These are phyloP conservation scores for Dioctria rufipes DNA, from an alignment of 2,888 invertebrate genomes.

Conservation along the genomic window DNA sequence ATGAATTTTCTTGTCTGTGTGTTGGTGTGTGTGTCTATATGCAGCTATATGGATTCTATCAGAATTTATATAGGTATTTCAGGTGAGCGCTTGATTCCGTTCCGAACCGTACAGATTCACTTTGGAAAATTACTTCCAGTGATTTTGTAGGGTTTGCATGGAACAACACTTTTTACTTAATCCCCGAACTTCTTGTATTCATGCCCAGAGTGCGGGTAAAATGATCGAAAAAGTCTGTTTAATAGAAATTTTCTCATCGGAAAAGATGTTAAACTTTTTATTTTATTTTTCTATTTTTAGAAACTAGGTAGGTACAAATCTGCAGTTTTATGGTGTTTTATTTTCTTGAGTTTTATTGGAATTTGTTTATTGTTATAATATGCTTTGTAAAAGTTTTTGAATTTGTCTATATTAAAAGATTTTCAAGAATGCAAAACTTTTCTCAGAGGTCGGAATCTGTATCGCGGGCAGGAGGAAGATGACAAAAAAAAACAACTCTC, in stretches of 20 bases:
- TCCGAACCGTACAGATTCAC: slow-evolving; percentile 2
- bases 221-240: neutral
- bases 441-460: too few species aligned
- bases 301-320: too few species aligned
- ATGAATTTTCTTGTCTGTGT: slow-evolving; percentile 5
- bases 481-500: too few species aligned
- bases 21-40: neutral
- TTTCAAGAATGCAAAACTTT: too few species aligned
- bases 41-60: neutral
- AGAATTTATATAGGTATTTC: slow-evolving; percentile 27
- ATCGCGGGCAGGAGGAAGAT: too few species aligned
- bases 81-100: neutral
- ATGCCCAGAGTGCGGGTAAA: neutral
- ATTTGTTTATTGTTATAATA: too few species aligned
- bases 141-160: slow-evolving; percentile 13
- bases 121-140: slow-evolving; percentile 4
- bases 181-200: neutral
- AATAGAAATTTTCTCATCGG: neutral
- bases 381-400: too few species aligned
- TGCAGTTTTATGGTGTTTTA: too few species aligned
- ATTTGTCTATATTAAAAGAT: too few species aligned
- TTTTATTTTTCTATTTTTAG: neutral
- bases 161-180: slow-evolving; percentile 13
- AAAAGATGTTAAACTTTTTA: neutral
- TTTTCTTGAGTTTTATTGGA: too few species aligned